phyloP scores from a whole-genome alignment of 2,888 invertebrate genomes.

The Eupsilia transversa region DNA sequence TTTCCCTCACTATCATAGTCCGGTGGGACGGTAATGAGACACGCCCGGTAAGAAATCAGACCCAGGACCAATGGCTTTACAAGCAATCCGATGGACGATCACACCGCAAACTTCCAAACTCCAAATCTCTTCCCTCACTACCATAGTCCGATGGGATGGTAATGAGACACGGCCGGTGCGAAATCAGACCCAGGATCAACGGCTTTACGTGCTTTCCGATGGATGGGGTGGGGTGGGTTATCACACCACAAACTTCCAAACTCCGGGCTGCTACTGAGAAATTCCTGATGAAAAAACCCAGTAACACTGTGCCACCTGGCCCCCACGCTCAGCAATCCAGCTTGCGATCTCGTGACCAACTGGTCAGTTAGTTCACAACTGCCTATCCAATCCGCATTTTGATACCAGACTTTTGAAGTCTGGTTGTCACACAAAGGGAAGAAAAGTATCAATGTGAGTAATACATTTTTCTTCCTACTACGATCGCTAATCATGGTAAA shows the following conservation, averaged over 20 bases:
- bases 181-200: background rate
- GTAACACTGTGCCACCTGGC: background rate
- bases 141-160: background rate
- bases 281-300: background rate
- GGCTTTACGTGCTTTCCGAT: background rate
- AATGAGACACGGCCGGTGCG: background rate
- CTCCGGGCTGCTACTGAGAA: background rate
- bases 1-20: background rate
- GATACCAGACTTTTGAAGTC: too few species aligned
- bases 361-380: too few species aligned
- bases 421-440: too few species aligned
- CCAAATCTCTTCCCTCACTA: background rate
- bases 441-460: background rate
- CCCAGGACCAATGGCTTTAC: background rate
- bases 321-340: too few species aligned
- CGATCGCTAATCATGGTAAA: background rate
- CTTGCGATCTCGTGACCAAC: too few species aligned
- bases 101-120: background rate
- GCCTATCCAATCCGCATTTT: too few species aligned
- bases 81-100: background rate
- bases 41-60: background rate
- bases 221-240: too few species aligned
- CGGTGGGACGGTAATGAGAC: background rate
- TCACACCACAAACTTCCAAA: background rate
- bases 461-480: background rate